Percentiles rank a stretch among this genome's conserved stretches.
Conservation (phyloP, 2,113 vertebrate genomes). For the Psephotus haematonotus region DNA sequence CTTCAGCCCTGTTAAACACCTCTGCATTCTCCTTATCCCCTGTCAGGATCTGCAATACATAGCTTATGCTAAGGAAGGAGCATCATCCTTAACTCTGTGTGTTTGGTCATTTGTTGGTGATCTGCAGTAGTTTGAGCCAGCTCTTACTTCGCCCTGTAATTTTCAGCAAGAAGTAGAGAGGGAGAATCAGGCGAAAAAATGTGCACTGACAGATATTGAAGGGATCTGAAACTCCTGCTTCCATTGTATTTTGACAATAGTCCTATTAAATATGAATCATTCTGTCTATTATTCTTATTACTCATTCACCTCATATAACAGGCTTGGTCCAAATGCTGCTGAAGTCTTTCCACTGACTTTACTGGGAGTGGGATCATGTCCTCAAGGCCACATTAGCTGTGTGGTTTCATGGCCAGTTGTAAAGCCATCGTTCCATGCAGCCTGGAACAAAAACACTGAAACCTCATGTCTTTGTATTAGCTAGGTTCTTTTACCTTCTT, state of each 20-base stretch:
- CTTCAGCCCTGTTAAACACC: not conserved
- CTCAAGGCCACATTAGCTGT: not conserved
- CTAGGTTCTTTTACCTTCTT: not conserved
- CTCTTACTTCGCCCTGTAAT: not conserved
- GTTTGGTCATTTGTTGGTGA: not conserved
- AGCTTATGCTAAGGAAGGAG: not conserved
- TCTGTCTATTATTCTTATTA: slow-evolving; percentile 44
- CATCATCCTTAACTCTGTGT: fast-evolving
- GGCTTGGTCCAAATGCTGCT: not conserved
- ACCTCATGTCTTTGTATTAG: not conserved
- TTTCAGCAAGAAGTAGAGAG: not conserved
- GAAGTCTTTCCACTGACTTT: slow-evolving; percentile 39
- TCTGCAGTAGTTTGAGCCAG: not conserved
- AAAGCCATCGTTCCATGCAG: not conserved
- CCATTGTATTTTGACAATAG: slow-evolving; percentile 38
- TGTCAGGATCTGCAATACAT: not conserved
- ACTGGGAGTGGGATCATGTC: not conserved
- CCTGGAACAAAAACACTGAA: not conserved
- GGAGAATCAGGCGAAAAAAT: not conserved
- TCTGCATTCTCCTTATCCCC: not conserved
- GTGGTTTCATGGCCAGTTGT: not conserved
- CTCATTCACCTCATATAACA: slow-evolving; percentile 19
- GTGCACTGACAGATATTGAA: not conserved
- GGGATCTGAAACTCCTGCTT: not conserved
- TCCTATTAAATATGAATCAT: slow-evolving; percentile 46